Conservation (phyloP, 2,113 vertebrate genomes). For the Plestiodon gilberti region DNA sequence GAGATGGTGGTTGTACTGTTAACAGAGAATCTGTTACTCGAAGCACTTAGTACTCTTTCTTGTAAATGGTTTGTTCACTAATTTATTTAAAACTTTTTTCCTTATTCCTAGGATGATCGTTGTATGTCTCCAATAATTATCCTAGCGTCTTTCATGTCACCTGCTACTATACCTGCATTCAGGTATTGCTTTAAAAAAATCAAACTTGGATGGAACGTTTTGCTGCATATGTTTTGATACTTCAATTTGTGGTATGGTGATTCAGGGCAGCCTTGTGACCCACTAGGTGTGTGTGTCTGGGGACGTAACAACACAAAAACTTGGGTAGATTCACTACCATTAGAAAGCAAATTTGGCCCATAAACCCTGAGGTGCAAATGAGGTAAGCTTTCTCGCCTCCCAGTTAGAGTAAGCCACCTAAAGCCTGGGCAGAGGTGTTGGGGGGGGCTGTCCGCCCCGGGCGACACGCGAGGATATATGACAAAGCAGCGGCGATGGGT, state of each 20-base stretch:
- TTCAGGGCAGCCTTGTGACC: no score
- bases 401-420: no score
- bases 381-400: no score
- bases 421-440: no score
- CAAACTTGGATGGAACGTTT: neutral
- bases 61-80: neutral
- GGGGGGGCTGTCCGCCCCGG: no score
- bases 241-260: no score
- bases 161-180: constrained; percentile 84
- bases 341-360: no score
- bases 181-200: constrained; percentile 76
- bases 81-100: neutral
- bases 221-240: neutral
- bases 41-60: neutral
- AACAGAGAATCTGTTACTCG: neutral
- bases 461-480: no score
- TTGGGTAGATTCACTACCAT: no score
- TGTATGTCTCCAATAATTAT: constrained; percentile 83
- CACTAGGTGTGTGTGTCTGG: no score
- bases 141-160: constrained; percentile 90
- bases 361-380: no score
- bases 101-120: constrained; percentile 82
- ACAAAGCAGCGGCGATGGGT: no score
- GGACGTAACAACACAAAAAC: neutral
- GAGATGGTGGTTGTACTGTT: neutral